phyloP scores from a whole-genome alignment of 2,797 vertebrate genomes.

The Scyliorhinus canicula region DNA sequence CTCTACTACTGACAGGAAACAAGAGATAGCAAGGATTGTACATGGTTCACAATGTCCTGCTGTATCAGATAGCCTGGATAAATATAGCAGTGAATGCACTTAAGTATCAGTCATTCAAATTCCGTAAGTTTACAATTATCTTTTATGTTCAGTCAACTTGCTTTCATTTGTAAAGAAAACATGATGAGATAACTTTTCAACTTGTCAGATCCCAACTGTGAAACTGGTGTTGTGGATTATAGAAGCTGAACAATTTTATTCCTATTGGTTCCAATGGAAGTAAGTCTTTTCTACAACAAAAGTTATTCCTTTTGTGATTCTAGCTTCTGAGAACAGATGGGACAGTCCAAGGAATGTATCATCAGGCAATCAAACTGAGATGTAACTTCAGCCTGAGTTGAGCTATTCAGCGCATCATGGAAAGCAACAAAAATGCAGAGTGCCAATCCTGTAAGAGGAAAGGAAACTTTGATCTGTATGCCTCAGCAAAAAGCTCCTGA shows the following conservation, averaged over 20 bases:
- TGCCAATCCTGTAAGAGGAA: too few species aligned
- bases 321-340: neutral
- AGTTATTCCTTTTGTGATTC: neutral
- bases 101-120: neutral
- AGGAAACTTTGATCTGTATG: too few species aligned
- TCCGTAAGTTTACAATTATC: neutral
- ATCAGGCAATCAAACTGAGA: neutral
- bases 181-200: neutral
- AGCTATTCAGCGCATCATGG: too few species aligned
- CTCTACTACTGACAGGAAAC: neutral
- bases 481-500: too few species aligned
- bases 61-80: conserved; percentile 9
- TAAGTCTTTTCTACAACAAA: neutral
- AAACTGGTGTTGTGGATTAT: neutral
- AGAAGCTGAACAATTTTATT: neutral
- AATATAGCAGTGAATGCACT: neutral
- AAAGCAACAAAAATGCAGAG: too few species aligned
- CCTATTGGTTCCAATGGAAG: neutral
- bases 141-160: neutral
- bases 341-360: neutral
- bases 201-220: neutral
- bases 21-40: neutral
- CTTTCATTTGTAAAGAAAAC: neutral
- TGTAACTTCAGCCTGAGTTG: too few species aligned
- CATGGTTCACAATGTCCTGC: neutral